These are phyloP conservation scores for Cliona cf. orientalis DNA, from an alignment of 37 sponge, comb jelly and placozoan genomes.

Conservation along the genomic window DNA sequence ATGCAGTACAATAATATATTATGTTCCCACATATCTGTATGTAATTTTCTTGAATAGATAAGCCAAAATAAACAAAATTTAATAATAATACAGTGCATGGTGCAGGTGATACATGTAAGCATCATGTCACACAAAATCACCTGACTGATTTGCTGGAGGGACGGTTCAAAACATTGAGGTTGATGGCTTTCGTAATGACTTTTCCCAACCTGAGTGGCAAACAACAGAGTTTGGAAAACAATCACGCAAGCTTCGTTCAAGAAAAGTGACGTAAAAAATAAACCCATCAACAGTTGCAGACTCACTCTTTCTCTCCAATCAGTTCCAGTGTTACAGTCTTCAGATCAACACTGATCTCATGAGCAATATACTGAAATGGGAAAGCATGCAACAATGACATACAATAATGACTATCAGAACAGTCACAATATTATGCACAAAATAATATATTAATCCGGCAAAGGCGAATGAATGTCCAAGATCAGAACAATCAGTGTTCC, in stretches of 20 bases:
- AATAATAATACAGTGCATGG: no score
- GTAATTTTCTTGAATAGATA: no score
- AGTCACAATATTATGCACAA: no score
- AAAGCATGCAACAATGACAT: neutral
- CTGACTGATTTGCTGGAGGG: conserved; percentile 44
- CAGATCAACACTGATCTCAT: conserved; percentile 45
- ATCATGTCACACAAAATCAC: no score
- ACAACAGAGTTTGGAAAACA: no score
- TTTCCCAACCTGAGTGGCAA: no score
- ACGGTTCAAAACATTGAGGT: conserved; percentile 20
- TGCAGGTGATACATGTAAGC: no score
- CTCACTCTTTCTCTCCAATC: conserved; percentile 34
- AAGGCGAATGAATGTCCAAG: no score
- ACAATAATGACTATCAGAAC: neutral
- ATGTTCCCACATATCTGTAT: no score
- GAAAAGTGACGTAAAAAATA: neutral
- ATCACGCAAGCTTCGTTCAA: conserved; percentile 8
- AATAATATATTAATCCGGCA: no score
- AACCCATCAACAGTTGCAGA: neutral
- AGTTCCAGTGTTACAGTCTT: conserved; percentile 43
- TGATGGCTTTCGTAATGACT: conserved; percentile 7
- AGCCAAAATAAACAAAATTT: no score
- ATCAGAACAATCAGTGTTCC: no score
- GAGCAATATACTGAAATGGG: conserved; percentile 59
- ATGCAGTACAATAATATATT: conserved; percentile 9